Conservation (phyloP, 2,888 invertebrate species). For the Alviniconcha strummeri region DNA sequence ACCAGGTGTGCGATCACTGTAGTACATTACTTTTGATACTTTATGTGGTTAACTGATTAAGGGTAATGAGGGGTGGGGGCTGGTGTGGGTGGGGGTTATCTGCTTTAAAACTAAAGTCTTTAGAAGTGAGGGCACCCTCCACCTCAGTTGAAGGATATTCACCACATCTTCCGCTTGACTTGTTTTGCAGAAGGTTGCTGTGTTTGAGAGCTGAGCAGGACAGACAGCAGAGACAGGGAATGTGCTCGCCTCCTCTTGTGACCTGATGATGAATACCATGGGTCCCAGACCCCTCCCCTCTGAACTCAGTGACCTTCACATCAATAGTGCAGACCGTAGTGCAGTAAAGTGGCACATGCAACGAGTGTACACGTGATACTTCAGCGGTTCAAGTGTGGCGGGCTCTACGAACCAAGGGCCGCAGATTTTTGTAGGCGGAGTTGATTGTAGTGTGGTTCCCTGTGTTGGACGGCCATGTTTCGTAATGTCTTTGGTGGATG, state of each 20-base stretch:
- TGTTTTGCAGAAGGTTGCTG: slow-evolving; percentile 25
- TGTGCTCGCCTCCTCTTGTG: background rate
- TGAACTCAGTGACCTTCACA: slow-evolving; percentile 3
- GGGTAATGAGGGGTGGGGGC: no score
- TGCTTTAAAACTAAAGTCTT: no score
- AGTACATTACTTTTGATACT: no score
- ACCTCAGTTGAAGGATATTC: no score
- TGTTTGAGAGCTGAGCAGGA: slow-evolving; percentile 23
- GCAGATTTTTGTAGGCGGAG: slow-evolving; percentile 22
- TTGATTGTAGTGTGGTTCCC: slow-evolving; percentile 19
- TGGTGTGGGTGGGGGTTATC: no score
- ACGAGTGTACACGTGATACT: slow-evolving; percentile 11
- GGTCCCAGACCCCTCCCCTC: background rate
- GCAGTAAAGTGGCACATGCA: slow-evolving; percentile 22
- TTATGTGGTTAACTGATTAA: no score
- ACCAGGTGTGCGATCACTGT: no score
- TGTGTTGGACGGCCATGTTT: slow-evolving; percentile 60
- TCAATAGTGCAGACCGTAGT: slow-evolving; percentile 10
- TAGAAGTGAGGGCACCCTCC: no score
- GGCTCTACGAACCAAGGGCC: slow-evolving; percentile 14
- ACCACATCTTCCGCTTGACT: no score
- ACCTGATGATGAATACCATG: background rate
- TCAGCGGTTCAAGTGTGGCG: slow-evolving; percentile 3
- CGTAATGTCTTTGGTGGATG: slow-evolving; percentile 70
- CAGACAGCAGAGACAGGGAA: slow-evolving; percentile 25